phyloP scores from a whole-genome alignment of 2,888 invertebrate species.

The Smittia sp. region DNA sequence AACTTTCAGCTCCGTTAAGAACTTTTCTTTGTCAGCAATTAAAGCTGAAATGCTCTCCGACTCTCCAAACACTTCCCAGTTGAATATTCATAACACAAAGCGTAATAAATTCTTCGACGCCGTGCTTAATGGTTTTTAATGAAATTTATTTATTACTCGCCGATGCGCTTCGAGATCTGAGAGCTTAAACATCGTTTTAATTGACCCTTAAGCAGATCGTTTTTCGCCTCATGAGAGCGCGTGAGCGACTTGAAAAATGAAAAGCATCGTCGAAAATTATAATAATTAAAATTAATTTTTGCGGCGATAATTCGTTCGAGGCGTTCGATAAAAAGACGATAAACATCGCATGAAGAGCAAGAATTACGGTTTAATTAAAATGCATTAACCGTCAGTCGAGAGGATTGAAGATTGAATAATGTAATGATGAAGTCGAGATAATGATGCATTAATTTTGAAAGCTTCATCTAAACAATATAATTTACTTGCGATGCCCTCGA shows the following conservation, averaged over 20 bases:
- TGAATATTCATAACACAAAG: no score
- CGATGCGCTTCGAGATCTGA: not conserved
- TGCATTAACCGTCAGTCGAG: slow-evolving; percentile 20
- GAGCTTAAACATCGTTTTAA: slow-evolving; percentile 11
- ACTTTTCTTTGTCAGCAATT: no score
- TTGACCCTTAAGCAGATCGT: slow-evolving; percentile 19
- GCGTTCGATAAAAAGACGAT: slow-evolving; percentile 7
- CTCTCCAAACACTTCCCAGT: no score
- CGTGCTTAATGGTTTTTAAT: slow-evolving; percentile 35
- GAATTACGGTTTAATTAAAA: slow-evolving; percentile 27
- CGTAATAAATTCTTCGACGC: slow-evolving; percentile 26
- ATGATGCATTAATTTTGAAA: slow-evolving; percentile 27
- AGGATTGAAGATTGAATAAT: slow-evolving; percentile 16
- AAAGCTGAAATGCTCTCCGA: no score
- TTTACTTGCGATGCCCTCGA: slow-evolving; percentile 13
- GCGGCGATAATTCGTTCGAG: not conserved
- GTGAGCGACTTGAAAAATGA: slow-evolving; percentile 12
- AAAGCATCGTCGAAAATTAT: slow-evolving; percentile 16
- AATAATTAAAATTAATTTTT: slow-evolving; percentile 31
- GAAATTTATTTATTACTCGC: slow-evolving; percentile 33
- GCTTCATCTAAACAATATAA: slow-evolving; percentile 30
- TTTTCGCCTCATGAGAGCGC: not conserved
- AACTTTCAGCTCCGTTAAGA: no score
- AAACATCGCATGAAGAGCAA: slow-evolving; percentile 6
- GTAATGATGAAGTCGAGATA: slow-evolving; percentile 27